phyloP scores from a whole-genome alignment of 2,797 vertebrate genomes.

The Ceryle rudis region DNA sequence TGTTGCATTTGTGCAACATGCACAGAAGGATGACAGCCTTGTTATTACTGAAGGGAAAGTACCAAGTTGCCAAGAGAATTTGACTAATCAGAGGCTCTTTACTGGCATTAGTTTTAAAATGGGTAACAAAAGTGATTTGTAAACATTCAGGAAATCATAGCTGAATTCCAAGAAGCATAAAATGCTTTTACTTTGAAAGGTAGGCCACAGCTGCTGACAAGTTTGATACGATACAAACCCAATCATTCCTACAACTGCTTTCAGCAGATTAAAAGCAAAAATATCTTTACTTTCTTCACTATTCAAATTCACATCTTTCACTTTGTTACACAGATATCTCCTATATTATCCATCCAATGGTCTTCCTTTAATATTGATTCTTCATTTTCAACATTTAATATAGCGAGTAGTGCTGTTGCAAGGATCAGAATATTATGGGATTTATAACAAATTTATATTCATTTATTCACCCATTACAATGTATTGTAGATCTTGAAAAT shows the following conservation, averaged over 20 bases:
- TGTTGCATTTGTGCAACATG: not conserved
- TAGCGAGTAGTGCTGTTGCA: not conserved
- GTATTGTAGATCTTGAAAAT: not conserved
- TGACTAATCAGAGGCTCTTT: not conserved
- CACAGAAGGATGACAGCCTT: not conserved
- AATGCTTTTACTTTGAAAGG: not conserved
- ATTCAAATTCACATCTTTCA: not conserved
- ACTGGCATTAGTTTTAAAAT: not conserved
- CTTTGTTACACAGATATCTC: not conserved
- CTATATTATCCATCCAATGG: not conserved
- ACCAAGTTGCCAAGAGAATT: not conserved
- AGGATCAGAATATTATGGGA: not conserved
- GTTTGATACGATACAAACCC: not conserved
- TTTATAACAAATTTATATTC: not conserved
- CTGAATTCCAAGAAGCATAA: not conserved
- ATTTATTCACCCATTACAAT: not conserved
- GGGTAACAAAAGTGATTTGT: not conserved
- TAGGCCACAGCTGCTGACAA: not conserved
- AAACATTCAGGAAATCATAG: not conserved
- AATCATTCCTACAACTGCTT: not conserved
- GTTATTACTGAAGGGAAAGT: not conserved
- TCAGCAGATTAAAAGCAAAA: not conserved
- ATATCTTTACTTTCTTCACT: not conserved
- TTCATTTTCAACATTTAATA: not conserved
- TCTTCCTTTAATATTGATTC: not conserved